phyloP scores from a whole-genome alignment of 2,113 vertebrate genomes.

The Scophthalmus maximus region DNA sequence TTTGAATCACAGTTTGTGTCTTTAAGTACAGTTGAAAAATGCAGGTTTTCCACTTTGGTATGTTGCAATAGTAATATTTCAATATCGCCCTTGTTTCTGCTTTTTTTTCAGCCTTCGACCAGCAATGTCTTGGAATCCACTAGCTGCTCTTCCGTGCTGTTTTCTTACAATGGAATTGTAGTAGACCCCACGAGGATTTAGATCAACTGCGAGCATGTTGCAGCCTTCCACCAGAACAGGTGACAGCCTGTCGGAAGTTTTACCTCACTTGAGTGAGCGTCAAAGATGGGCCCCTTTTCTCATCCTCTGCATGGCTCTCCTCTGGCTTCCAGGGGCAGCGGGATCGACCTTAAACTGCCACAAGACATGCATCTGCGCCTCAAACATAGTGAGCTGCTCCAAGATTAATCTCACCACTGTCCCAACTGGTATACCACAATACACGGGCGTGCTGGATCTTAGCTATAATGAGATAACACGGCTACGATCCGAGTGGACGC shows the following conservation, averaged over 20 bases:
- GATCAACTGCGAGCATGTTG: conserved; percentile 74
- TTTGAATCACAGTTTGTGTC: too few species aligned
- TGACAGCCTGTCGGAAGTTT: conserved; percentile 55
- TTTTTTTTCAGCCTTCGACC: conserved; percentile 56
- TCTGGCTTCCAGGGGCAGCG: conserved; percentile 55
- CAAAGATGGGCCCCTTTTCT: conserved; percentile 59
- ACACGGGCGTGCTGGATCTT: conserved; percentile 90
- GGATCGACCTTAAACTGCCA: conserved; percentile 85
- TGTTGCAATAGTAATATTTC: background rate
- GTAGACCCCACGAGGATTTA: conserved; percentile 46
- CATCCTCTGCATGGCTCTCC: conserved; percentile 66
- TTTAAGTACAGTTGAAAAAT: too few species aligned
- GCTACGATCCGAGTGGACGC: conserved; percentile 89
- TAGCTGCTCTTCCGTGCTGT: conserved; percentile 46
- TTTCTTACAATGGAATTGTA: conserved; percentile 62
- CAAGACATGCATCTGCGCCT: conserved; percentile 91
- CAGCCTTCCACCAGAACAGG: conserved; percentile 55
- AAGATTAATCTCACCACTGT: conserved; percentile 87
- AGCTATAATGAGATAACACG: conserved; percentile 90
- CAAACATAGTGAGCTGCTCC: conserved; percentile 96
- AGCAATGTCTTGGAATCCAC: conserved; percentile 58
- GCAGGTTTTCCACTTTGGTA: too few species aligned
- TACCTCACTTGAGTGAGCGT: conserved; percentile 59
- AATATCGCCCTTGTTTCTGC: conserved; percentile 5
- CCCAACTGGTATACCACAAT: conserved; percentile 85